These are phyloP conservation scores for Catonia carolina DNA, from an alignment of 2,888 invertebrate genomes.

Conservation along the genomic window DNA sequence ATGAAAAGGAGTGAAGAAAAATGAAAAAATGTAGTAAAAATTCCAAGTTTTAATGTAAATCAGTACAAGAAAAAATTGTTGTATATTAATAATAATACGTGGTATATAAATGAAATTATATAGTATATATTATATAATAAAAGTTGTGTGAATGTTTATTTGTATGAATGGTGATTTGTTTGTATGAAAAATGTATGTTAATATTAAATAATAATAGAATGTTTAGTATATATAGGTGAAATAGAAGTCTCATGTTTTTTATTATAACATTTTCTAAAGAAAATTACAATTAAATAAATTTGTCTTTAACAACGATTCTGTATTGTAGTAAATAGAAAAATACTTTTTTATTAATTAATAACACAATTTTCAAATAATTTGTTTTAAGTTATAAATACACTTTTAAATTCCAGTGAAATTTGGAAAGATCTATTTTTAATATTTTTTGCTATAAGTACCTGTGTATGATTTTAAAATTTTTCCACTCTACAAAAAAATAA, in stretches of 20 bases:
- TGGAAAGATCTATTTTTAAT: too few species aligned
- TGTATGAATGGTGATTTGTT: slow-evolving; percentile 16
- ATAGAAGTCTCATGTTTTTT: not conserved
- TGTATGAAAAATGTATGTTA: slow-evolving; percentile 16
- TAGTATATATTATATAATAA: slow-evolving; percentile 6
- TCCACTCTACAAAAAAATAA: too few species aligned
- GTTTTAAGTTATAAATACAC: too few species aligned
- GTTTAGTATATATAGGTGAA: slow-evolving; percentile 4
- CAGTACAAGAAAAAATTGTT: slow-evolving; percentile 29
- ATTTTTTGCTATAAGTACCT: too few species aligned
- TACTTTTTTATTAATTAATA: too few species aligned
- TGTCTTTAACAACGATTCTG: too few species aligned
- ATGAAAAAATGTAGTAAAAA: slow-evolving; percentile 23
- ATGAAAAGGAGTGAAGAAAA: slow-evolving; percentile 20
- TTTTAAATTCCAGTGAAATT: too few species aligned
- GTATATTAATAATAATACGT: slow-evolving; percentile 16
- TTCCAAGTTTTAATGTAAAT: slow-evolving; percentile 30
- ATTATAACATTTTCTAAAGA: too few species aligned
- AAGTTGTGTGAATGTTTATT: slow-evolving; percentile 5
- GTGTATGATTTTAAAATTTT: too few species aligned
- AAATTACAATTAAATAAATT: too few species aligned
- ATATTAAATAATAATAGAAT: slow-evolving; percentile 1
- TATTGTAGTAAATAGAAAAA: too few species aligned
- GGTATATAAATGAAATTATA: slow-evolving; percentile 10
- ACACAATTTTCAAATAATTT: too few species aligned